Evolutionary conservation across 2,888 invertebrate genomes (phyloP).

Genomic region (Agrotis clavis): DNA sequence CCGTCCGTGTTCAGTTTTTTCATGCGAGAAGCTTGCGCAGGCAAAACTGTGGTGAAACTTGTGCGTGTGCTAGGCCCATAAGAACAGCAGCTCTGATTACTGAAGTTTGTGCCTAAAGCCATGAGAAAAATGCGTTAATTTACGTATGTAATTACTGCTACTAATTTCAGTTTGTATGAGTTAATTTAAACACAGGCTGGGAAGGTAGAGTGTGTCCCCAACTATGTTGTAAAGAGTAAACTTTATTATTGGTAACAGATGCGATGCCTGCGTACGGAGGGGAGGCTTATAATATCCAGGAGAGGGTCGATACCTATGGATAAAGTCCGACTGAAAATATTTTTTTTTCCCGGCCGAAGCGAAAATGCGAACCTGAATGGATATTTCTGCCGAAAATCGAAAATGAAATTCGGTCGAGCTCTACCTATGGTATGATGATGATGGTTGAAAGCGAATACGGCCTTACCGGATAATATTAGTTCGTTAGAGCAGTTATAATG

Average conservation of each 20-base stretch:
- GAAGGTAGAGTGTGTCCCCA: slow-evolving; percentile 8
- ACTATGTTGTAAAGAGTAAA: slow-evolving; percentile 29
- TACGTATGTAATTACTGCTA: background rate
- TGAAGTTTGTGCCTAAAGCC: no score
- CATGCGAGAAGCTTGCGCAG: no score
- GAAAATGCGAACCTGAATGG: background rate
- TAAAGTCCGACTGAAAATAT: background rate
- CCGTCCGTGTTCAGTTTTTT: no score
- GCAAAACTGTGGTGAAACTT: no score
- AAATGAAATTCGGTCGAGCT: background rate
- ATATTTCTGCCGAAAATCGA: background rate
- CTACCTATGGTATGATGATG: background rate
- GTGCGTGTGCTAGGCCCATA: no score
- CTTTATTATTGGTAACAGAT: slow-evolving; percentile 43
- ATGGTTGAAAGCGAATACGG: background rate
- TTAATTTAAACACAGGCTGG: slow-evolving; percentile 9
- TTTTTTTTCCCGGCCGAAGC: background rate
- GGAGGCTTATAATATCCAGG: slow-evolving; percentile 2
- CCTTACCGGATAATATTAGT: no score
- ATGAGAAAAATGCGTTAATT: no score
- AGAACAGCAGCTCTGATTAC: no score
- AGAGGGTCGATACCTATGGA: background rate
- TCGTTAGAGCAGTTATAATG: no score
- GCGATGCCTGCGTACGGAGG: background rate
- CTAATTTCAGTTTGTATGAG: slow-evolving; percentile 4